Evolutionary conservation across 2,797 vertebrate species (phyloP), one percentile per base, ranked within the genome.

Genomic region (Xenopus petersii): DNA sequence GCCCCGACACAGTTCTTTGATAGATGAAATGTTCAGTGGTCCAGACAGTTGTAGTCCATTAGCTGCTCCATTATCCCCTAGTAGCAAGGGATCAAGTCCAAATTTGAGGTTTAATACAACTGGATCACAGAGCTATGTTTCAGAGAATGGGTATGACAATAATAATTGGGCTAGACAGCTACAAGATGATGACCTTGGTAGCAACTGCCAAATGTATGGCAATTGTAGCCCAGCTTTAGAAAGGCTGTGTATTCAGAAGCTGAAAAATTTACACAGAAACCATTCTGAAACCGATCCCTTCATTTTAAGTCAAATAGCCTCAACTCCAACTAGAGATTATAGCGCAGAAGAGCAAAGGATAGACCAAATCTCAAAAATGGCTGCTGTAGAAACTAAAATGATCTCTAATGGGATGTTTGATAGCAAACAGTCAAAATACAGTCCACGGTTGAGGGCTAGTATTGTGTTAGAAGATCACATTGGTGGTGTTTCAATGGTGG

Each of bases 251-350:
- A 79, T 83, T 54, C 89, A 89, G 36, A 94, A 89, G 76, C 81
- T 85, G 1, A 85, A 85, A 11, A 86, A 83, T 75, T 60, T 49
- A 12, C 68, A 65, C 1, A 87, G 80, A 9, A 93, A 90, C 73
- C 90, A 85, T 26, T 90, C 91, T 3, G 92, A 92, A 68, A 86
- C 91, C 2, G 89, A 94, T 70, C 96, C 96, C 0, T 94, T 97
- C 80, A 93, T 98, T 77, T 85, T 92, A 7, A 91, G 93, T 82
- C 93, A 89, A 70, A 79, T 86, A n/a, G 74, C 82, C 0, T 87
- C 89, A 16, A 81, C 83, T 3, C 82, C 85, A 1, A 78, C 81
- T 64, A 83, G 83, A 11, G 80, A 86, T 4, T 76, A 82, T 0
- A 87, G 74, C 11, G 85, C 87, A 0, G 87, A 88, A 12, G 86